phyloP scores from a whole-genome alignment of 2,888 invertebrate species.

The Cryptocheilus praepositus region DNA sequence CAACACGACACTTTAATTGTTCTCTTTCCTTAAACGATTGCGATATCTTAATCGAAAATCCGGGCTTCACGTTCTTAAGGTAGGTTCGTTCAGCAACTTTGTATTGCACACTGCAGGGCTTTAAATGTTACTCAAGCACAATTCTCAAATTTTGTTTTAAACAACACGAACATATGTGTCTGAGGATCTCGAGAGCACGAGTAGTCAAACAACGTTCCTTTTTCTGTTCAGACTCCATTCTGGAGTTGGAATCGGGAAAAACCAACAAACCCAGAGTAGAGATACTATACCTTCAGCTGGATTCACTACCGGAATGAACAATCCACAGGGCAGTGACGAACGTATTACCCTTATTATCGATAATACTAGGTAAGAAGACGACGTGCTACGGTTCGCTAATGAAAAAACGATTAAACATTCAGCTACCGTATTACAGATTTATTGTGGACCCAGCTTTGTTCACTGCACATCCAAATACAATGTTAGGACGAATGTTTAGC shows the following conservation, averaged over 20 bases:
- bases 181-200: slow-evolving; percentile 1
- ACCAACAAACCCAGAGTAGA: slow-evolving; percentile 64
- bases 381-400: not conserved
- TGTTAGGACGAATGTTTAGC: slow-evolving; percentile 99
- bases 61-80: slow-evolving; percentile 41
- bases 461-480: slow-evolving; percentile 96
- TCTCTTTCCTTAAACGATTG: slow-evolving; percentile 17
- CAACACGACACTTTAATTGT: slow-evolving; percentile 16
- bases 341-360: slow-evolving; percentile 96
- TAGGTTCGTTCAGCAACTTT: slow-evolving; percentile 38
- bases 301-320: slow-evolving; percentile 75
- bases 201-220: not conserved
- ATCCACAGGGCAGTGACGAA: slow-evolving; percentile 79
- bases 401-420: not conserved
- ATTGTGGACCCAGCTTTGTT: slow-evolving; percentile 95
- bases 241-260: slow-evolving; percentile 64
- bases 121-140: slow-evolving; percentile 37
- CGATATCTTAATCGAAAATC: slow-evolving; percentile 38
- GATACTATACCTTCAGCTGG: slow-evolving; percentile 63
- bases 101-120: slow-evolving; percentile 32
- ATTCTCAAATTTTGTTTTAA: not conserved
- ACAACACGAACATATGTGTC: no score
- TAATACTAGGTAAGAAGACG: slow-evolving; percentile 82
- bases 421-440: slow-evolving; percentile 76
- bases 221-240: slow-evolving; percentile 64